phyloP scores from a whole-genome alignment of 2,797 vertebrate species.

The Molossus molossus region DNA sequence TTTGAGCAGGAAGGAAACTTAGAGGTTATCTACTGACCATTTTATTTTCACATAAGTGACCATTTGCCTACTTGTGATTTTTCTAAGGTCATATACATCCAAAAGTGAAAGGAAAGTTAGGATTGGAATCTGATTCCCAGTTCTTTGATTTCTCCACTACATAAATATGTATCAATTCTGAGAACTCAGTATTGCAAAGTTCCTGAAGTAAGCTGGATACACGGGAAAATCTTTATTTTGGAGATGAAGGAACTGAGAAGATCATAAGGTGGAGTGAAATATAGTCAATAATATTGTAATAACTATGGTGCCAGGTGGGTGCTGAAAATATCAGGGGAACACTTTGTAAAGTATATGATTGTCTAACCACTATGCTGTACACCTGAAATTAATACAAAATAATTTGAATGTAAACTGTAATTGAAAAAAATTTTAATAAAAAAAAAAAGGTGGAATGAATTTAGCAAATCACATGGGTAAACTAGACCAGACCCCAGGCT shows the following conservation, averaged over 20 bases:
- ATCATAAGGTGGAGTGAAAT: background rate
- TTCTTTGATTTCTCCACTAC: conserved; percentile 8
- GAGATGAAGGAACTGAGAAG: background rate
- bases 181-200: conserved; percentile 2
- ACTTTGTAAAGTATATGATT: background rate
- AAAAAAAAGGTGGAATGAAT: background rate
- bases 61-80: conserved; percentile 18
- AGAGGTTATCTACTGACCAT: conserved; percentile 37
- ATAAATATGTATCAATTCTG: background rate
- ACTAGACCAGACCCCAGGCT: background rate
- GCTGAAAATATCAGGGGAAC: background rate
- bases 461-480: background rate
- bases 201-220: background rate
- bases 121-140: background rate
- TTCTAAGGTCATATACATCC: background rate
- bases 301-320: background rate
- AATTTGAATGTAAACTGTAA: background rate
- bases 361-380: background rate
- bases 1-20: background rate
- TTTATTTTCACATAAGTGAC: conserved; percentile 35
- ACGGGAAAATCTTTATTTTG: background rate
- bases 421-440: background rate
- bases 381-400: background rate
- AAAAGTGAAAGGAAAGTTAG: background rate
- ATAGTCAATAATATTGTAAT: background rate